Conservation (phyloP, 2,888 invertebrate species). For the Maniola hyperantus region DNA sequence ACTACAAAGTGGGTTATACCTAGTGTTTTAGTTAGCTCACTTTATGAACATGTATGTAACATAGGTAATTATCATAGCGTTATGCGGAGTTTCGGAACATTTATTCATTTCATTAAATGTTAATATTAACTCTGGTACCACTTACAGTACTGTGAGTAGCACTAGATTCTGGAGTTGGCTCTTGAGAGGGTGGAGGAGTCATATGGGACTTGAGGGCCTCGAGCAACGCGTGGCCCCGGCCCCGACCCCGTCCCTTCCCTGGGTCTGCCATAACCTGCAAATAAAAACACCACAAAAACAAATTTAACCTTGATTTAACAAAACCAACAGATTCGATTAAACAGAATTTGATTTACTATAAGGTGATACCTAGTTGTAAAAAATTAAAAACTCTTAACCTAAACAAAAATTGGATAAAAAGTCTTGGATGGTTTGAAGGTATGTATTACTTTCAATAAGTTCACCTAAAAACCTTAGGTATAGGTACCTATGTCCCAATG, state of each 20-base stretch:
- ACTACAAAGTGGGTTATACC: no score
- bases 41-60: no score
- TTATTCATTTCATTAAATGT: no score
- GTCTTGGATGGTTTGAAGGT: no score
- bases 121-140: background rate
- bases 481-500: no score
- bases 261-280: conserved; percentile 60
- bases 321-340: background rate
- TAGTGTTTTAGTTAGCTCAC: no score
- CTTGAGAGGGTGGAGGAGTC: conserved; percentile 50
- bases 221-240: conserved; percentile 66
- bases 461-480: conserved; percentile 6
- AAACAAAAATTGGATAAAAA: background rate
- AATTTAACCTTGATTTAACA: background rate
- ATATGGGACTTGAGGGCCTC: conserved; percentile 61
- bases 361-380: no score
- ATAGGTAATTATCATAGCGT: no score
- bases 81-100: no score
- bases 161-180: conserved; percentile 49
- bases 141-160: conserved; percentile 56
- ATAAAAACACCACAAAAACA: conserved; percentile 1
- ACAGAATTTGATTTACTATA: no score
- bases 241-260: conserved; percentile 66
- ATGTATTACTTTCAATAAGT: no score
- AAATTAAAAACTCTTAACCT: no score